Evolutionary conservation across 2,113 vertebrate genomes (phyloP).

Genomic region (Chionis minor): DNA sequence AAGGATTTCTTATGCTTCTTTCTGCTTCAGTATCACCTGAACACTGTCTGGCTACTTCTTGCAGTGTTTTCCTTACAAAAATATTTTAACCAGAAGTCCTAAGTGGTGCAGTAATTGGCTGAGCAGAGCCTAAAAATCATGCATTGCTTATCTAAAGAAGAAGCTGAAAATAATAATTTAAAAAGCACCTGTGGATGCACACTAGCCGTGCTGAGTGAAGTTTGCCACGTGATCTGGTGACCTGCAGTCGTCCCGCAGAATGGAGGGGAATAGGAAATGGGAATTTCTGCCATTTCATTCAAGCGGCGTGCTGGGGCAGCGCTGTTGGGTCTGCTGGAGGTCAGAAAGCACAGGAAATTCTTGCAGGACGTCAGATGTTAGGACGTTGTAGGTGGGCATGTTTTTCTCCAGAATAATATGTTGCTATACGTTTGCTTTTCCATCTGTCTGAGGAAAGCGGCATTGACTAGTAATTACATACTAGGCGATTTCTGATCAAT

Average conservation of each 20-base stretch:
- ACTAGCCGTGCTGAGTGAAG: not conserved
- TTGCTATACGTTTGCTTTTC: not conserved
- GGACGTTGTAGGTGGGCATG: rapidly evolving
- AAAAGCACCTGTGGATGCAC: not conserved
- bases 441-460: not conserved
- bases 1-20: not conserved
- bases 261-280: not conserved
- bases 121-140: not conserved
- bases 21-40: not conserved
- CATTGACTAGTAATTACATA: not conserved
- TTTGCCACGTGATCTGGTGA: not conserved
- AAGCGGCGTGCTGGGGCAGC: no score
- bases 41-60: not conserved
- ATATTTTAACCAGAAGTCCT: not conserved
- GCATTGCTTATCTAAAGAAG: not conserved
- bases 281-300: not conserved
- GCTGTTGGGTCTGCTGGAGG: not conserved
- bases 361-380: not conserved
- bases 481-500: not conserved
- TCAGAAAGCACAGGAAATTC: not conserved
- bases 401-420: not conserved
- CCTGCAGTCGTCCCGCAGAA: rapidly evolving
- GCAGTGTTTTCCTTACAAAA: not conserved
- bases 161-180: not conserved
- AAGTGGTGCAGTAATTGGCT: not conserved